These are phyloP conservation scores for Sitta carolinensis DNA, from an alignment of 2,797 vertebrate genomes.

Conservation along the genomic window DNA sequence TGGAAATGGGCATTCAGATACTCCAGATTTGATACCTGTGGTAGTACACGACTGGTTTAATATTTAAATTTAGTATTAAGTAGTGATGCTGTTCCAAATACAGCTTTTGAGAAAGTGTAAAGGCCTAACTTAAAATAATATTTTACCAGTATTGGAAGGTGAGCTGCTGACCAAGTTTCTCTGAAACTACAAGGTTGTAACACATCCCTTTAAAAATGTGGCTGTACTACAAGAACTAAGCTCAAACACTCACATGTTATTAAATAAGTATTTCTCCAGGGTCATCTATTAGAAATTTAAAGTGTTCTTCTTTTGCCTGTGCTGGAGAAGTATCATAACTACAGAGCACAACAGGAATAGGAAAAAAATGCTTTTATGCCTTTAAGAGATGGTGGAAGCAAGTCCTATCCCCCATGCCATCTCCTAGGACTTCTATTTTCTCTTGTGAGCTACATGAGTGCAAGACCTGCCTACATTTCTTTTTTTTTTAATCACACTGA, in stretches of 20 bases:
- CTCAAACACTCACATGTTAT: neutral
- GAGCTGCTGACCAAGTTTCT: neutral
- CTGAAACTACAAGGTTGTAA: neutral
- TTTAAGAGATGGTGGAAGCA: neutral
- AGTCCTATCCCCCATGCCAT: neutral
- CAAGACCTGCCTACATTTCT: neutral
- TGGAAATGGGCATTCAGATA: neutral
- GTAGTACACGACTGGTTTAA: neutral
- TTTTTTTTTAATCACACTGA: slow-evolving; percentile 17
- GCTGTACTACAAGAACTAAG: neutral
- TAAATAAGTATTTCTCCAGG: neutral
- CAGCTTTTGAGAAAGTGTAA: neutral
- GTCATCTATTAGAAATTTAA: neutral
- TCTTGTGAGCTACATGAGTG: neutral
- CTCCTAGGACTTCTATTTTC: neutral
- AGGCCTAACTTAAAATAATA: neutral
- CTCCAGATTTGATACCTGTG: neutral
- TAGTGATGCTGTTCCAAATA: neutral
- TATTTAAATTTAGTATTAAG: neutral
- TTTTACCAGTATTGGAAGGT: neutral
- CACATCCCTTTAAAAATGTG: neutral
- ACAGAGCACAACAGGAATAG: neutral
- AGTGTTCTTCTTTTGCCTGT: neutral
- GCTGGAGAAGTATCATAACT: neutral
- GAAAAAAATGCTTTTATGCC: neutral